Evolutionary conservation across 2,113 vertebrate genomes (phyloP).

Genomic region (Glareola pratincola): DNA sequence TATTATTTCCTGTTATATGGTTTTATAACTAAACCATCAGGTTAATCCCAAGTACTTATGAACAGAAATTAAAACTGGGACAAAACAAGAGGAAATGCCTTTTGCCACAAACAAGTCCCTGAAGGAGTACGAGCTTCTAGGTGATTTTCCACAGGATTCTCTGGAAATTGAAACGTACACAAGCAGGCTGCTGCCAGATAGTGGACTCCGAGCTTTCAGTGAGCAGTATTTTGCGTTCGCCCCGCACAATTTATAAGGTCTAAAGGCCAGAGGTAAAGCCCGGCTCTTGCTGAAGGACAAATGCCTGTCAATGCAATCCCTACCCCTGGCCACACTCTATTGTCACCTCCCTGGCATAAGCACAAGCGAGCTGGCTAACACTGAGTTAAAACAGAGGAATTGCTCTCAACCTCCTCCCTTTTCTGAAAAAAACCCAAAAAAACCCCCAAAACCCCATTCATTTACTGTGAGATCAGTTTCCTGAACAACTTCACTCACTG

Average conservation of each 20-base stretch:
- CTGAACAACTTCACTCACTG: background rate
- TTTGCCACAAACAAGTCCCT: background rate
- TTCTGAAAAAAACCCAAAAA: background rate
- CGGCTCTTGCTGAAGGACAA: background rate
- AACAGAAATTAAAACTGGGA: background rate
- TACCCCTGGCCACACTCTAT: background rate
- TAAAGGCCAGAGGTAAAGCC: background rate
- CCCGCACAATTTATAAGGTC: background rate
- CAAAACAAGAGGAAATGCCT: conserved; percentile 5
- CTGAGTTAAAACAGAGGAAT: background rate
- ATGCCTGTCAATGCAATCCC: background rate
- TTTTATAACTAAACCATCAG: conserved; percentile 30
- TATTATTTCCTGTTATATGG: conserved; percentile 35
- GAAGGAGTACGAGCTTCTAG: background rate
- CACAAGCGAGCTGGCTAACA: background rate
- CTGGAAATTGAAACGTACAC: background rate
- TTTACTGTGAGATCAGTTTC: background rate
- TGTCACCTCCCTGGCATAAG: no score
- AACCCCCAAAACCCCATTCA: no score
- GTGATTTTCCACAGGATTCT: background rate
- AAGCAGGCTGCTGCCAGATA: background rate
- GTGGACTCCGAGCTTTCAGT: background rate
- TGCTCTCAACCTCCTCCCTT: background rate
- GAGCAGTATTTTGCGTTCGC: background rate
- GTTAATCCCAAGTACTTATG: conserved; percentile 26